Evolutionary conservation across 2,888 invertebrate species (phyloP).

Genomic region (Chymomyza caudatula): DNA sequence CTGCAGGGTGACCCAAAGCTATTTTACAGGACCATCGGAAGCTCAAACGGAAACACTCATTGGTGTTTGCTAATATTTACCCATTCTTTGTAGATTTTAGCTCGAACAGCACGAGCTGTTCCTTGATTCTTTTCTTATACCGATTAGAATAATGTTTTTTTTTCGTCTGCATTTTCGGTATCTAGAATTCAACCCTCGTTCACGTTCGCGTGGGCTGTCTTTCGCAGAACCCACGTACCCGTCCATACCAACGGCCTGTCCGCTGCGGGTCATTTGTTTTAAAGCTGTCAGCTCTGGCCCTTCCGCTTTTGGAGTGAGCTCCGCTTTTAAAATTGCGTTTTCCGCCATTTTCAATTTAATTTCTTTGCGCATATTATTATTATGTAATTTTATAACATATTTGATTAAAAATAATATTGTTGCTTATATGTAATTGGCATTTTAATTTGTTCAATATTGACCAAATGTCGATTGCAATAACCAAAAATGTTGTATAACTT

Average conservation of each 20-base stretch:
- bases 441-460: not conserved
- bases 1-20: no score
- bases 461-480: not conserved
- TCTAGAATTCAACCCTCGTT: conserved; percentile 28
- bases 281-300: conserved; percentile 20
- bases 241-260: conserved; percentile 29
- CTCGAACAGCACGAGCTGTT: no score
- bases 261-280: conserved; percentile 61
- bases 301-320: not conserved
- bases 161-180: no score
- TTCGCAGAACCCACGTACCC: not conserved
- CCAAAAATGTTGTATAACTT: not conserved
- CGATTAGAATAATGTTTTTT: no score
- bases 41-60: no score
- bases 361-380: not conserved
- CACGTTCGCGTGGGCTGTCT: conserved; percentile 11
- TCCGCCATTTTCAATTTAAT: not conserved
- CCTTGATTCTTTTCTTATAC: no score
- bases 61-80: no score
- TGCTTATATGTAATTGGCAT: not conserved
- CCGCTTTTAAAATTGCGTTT: not conserved
- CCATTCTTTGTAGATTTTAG: no score
- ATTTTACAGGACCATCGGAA: no score
- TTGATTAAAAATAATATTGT: not conserved
- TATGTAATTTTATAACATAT: not conserved